Conservation (phyloP, 2,888 invertebrate species). For the Periphyllus acericola region DNA sequence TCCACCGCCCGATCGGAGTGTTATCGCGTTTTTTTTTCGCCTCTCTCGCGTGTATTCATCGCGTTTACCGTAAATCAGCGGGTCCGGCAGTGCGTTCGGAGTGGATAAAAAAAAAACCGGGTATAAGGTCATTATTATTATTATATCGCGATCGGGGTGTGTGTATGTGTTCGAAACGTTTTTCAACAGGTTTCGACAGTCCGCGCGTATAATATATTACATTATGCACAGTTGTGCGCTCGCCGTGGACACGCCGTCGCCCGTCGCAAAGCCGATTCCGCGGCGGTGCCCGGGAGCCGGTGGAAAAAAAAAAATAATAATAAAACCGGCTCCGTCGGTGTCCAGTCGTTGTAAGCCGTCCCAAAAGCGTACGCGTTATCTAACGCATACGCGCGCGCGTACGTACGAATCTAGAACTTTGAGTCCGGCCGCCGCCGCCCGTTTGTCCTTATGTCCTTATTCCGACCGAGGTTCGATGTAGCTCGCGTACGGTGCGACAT, state of each 20-base stretch:
- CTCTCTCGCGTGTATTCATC: not conserved
- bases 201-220: not conserved
- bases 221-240: not conserved
- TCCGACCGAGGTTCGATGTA: not conserved
- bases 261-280: not conserved
- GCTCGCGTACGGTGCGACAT: not conserved
- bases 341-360: not conserved
- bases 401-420: not conserved
- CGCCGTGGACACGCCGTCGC: not conserved
- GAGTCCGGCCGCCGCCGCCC: not conserved
- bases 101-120: not conserved
- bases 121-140: conserved; percentile 38
- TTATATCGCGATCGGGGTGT: conserved; percentile 20
- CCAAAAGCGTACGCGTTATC: conserved; percentile 16
- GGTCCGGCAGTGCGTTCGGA: not conserved
- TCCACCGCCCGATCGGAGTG: not conserved
- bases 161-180: conserved; percentile 2
- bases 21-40: not conserved
- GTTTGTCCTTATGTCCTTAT: not conserved
- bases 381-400: not conserved
- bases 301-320: not conserved
- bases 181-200: conserved; percentile 52
- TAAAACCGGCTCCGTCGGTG: conserved; percentile 48
- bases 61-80: conserved; percentile 31
- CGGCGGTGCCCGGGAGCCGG: conserved; percentile 45